phyloP scores from a whole-genome alignment of 2,113 vertebrate species.

The Eidolon helvum region DNA sequence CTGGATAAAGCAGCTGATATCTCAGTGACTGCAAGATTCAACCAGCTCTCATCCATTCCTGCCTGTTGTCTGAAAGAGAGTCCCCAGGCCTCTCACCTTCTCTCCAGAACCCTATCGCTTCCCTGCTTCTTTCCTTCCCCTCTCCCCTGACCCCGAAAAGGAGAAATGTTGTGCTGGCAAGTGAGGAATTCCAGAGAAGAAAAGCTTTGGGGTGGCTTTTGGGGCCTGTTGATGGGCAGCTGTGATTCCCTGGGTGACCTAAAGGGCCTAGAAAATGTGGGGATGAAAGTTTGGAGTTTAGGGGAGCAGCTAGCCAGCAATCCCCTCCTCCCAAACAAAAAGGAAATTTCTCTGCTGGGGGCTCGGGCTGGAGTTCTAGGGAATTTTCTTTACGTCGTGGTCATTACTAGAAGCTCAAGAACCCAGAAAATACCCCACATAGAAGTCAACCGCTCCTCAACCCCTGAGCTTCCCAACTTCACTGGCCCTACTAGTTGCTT shows the following conservation, averaged over 20 bases:
- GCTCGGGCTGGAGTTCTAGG: constrained; percentile 16
- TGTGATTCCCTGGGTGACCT: neutral
- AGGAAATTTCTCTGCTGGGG: neutral
- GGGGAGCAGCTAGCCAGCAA: neutral
- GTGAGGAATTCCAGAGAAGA: neutral
- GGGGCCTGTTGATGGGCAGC: neutral
- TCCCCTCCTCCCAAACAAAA: neutral
- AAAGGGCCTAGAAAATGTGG: neutral
- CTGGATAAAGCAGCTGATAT: neutral
- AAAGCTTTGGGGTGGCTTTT: neutral
- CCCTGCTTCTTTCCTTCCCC: neutral
- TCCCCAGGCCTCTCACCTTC: neutral
- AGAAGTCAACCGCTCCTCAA: neutral
- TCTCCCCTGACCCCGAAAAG: neutral
- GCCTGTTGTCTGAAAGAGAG: neutral
- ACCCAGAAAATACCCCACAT: constrained; percentile 46
- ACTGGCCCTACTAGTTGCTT: neutral
- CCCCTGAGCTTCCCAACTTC: constrained; percentile 1
- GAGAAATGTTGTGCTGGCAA: neutral
- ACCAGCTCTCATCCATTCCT: neutral
- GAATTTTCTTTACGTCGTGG: constrained; percentile 55
- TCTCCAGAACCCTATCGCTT: neutral
- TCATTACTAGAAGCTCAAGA: constrained; percentile 3
- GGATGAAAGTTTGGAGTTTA: neutral
- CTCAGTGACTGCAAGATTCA: neutral